Base-by-base conservation (phyloP, 2,113 vertebrate genomes). In the Dicerorhinus sumatrensis region DNA sequence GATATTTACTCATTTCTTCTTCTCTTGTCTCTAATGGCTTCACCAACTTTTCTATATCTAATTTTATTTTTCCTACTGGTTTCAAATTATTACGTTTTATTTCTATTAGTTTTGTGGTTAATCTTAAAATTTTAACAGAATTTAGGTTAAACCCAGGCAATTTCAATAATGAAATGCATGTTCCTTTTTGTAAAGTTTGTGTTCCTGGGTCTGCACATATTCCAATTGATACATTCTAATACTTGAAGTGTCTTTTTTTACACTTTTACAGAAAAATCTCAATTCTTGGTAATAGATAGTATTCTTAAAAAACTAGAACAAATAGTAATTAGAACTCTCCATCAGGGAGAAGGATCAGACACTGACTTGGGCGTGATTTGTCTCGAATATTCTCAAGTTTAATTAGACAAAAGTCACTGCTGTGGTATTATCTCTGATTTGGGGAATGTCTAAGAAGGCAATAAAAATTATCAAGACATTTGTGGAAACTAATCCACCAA, bases 81-180 rank as follows among this genome's bases (percentile, higher is more conserved):
- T 89, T 70, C 62, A 89, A 36, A 51, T 89, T 67, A 51, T 89
- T 67, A 11, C 39, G n/a, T 62, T 87, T 69, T 21, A 54, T 51
- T 82, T 92, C 33, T 69, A 14, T 36, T 14, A 65, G 6, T 16
- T 65, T 54, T 25, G 1, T 33, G 6, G 36, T 6, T 25, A 69
- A 46, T 65, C 33, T 92, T 42, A n/a, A 54, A 63, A 6, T 91
- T 65, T 54, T 7, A 1, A 83, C 31, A 46, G 2, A 25, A 8
- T 62, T 39, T 17, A 42, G 14, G 12, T 84, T 65, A 70, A 25
- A n/a, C 10, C 6, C 2, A 69, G 51, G 60, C 0, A 27, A 69
- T 84, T 89, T 70, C 3, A 20, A n/a, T 54, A 25, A 23, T 25
- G 42, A 42, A 89, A 84, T 23, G 6, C 3, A n/a, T n/a, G 54